Evolutionary conservation across 1,140 invertebrate species (phyloP).

Genomic region (Drosophila sp.): DNA sequence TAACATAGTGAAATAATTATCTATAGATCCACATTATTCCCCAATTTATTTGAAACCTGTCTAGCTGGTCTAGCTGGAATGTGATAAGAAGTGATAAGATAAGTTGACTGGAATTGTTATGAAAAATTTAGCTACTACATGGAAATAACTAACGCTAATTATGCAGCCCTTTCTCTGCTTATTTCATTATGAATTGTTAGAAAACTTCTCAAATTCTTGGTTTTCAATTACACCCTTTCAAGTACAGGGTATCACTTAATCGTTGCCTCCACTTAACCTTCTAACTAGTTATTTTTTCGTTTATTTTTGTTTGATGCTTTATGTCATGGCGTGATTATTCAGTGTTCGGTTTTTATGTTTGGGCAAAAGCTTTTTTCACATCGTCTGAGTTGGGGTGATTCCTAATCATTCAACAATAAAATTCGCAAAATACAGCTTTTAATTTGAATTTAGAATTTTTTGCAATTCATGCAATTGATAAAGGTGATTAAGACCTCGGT

Average conservation of each 20-base stretch:
- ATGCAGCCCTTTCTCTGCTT: too few relatives aligned
- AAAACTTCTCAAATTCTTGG: too few relatives aligned
- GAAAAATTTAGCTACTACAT: too few relatives aligned
- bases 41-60: too few relatives aligned
- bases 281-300: neutral
- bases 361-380: neutral
- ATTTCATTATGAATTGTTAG: too few relatives aligned
- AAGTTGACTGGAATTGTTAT: too few relatives aligned
- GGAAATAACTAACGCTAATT: too few relatives aligned
- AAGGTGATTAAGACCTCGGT: neutral
- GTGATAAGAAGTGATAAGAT: too few relatives aligned
- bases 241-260: neutral
- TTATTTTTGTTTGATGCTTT: conserved; percentile 44
- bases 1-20: too few relatives aligned
- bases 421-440: neutral
- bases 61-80: too few relatives aligned
- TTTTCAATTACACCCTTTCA: too few relatives aligned
- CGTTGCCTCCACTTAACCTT: neutral
- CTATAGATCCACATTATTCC: too few relatives aligned
- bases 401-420: neutral
- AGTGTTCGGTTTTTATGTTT: conserved; percentile 24
- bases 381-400: neutral
- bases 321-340: conserved; percentile 34
- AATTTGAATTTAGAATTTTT: neutral
- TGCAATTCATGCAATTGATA: neutral